These are phyloP conservation scores for Amphipyra berbera DNA, from an alignment of 2,888 invertebrate species.

Conservation along the genomic window DNA sequence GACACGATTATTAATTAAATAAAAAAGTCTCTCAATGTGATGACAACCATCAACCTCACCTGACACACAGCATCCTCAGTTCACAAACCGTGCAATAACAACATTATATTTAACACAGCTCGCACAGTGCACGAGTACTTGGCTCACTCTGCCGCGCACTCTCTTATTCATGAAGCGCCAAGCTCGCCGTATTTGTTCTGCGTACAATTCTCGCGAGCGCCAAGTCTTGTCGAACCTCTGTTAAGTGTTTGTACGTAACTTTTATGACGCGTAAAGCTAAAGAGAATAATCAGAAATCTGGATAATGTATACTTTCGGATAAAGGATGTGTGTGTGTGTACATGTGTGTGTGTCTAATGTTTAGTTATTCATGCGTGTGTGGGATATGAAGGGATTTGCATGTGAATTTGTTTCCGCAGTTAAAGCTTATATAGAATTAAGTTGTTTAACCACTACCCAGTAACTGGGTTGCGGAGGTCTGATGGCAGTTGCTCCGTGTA, in stretches of 20 bases:
- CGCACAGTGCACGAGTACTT: conserved; percentile 19
- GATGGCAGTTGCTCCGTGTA: too few species aligned
- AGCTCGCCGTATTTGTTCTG: conserved; percentile 28
- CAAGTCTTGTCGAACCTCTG: background rate
- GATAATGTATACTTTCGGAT: background rate
- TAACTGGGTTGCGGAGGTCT: too few species aligned
- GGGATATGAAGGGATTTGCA: background rate
- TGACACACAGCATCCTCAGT: conserved; percentile 1
- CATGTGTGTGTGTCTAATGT: background rate
- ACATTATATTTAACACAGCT: conserved; percentile 21
- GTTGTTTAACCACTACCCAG: too few species aligned
- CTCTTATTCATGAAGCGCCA: conserved; percentile 46
- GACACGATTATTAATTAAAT: background rate
- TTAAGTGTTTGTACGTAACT: conserved; percentile 10
- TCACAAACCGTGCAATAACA: conserved; percentile 9
- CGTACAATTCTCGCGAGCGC: conserved; percentile 5
- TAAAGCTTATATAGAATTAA: background rate
- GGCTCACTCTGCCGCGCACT: conserved; percentile 32
- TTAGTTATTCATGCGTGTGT: conserved; percentile 2
- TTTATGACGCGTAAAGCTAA: conserved; percentile 29
- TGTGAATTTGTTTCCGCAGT: conserved; percentile 2
- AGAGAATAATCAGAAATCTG: conserved; percentile 28
- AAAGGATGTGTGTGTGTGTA: background rate
- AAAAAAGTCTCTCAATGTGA: background rate
- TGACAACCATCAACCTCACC: background rate